Conservation (phyloP, 2,888 invertebrate genomes). For the Parascotia fuliginaria region DNA sequence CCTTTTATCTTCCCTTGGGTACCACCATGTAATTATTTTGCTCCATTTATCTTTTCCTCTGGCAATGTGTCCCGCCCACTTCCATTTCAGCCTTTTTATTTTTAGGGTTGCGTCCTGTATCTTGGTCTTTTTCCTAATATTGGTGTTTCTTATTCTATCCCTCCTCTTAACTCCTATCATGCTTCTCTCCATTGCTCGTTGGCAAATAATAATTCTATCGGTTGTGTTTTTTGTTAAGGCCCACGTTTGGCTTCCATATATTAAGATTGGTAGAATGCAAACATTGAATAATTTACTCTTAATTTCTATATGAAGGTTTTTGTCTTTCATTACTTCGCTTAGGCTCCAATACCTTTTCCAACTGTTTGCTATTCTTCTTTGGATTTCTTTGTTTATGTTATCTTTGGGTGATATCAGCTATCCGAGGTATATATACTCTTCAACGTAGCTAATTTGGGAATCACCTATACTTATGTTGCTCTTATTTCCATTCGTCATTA, state of each 20-base stretch:
- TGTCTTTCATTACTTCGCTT: slow-evolving; percentile 12
- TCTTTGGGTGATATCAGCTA: neutral
- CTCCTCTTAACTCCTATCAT: slow-evolving; percentile 7
- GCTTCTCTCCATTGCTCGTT: slow-evolving; percentile 7
- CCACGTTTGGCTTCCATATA: too few species aligned
- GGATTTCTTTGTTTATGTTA: neutral
- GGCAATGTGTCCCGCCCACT: slow-evolving; percentile 3
- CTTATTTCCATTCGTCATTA: too few species aligned
- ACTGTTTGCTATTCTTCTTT: slow-evolving; percentile 3
- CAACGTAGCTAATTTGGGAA: too few species aligned
- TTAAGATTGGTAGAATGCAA: slow-evolving; percentile 13
- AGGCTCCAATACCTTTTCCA: slow-evolving; percentile 3
- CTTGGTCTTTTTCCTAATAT: slow-evolving; percentile 5
- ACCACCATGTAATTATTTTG: slow-evolving; percentile 8
- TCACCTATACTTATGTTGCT: too few species aligned
- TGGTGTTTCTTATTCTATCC: slow-evolving; percentile 3
- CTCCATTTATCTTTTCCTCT: slow-evolving; percentile 6
- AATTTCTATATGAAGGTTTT: slow-evolving; percentile 6
- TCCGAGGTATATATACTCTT: neutral
- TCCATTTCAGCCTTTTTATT: slow-evolving; percentile 7
- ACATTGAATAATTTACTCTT: slow-evolving; percentile 12
- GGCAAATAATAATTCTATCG: slow-evolving; percentile 8
- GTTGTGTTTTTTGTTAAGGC: slow-evolving; percentile 6
- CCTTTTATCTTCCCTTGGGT: slow-evolving; percentile 4
- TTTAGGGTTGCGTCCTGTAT: neutral